Evolutionary conservation across 1,140 invertebrate genomes (phyloP).

Genomic region (Oncopodura yosiiana): DNA sequence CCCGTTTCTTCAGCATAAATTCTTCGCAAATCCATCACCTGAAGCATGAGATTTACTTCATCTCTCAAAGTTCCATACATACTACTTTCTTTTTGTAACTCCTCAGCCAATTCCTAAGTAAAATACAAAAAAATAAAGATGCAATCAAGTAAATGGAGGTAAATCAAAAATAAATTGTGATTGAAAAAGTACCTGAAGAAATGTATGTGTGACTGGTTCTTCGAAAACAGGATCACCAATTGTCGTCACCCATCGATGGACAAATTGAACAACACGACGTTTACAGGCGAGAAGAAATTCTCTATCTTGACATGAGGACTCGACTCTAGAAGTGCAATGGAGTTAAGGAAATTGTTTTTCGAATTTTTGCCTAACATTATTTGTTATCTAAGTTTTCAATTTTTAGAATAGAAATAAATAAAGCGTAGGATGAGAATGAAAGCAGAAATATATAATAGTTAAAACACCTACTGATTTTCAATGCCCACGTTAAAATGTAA

Average conservation of each 20-base stretch:
- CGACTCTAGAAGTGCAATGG: constrained; percentile 47
- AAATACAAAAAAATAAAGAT: constrained; percentile 22
- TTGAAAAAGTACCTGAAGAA: constrained; percentile 50
- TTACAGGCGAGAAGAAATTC: constrained; percentile 66
- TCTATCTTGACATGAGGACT: constrained; percentile 51
- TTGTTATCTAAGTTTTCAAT: neutral
- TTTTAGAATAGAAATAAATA: neutral
- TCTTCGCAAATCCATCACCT: constrained; percentile 52
- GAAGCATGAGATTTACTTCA: constrained; percentile 55
- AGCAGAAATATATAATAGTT: neutral
- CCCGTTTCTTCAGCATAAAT: constrained; percentile 48
- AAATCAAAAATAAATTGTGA: too few species aligned
- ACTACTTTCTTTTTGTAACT: constrained; percentile 54
- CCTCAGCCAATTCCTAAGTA: constrained; percentile 55
- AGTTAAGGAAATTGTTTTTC: constrained; percentile 36
- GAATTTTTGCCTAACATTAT: neutral
- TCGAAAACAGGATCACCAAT: constrained; percentile 64
- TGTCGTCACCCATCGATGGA: constrained; percentile 63
- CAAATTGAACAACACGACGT: constrained; percentile 65
- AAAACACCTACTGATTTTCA: too few species aligned
- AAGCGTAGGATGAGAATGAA: constrained; percentile 3
- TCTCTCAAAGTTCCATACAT: constrained; percentile 47
- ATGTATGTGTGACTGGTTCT: constrained; percentile 57
- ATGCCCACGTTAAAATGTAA: too few species aligned
- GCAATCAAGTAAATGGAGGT: too few species aligned